Evolutionary conservation across 2,113 vertebrate genomes (phyloP), one percentile per base, ranked within the genome.

Genomic region (Leiothrix lutea): DNA sequence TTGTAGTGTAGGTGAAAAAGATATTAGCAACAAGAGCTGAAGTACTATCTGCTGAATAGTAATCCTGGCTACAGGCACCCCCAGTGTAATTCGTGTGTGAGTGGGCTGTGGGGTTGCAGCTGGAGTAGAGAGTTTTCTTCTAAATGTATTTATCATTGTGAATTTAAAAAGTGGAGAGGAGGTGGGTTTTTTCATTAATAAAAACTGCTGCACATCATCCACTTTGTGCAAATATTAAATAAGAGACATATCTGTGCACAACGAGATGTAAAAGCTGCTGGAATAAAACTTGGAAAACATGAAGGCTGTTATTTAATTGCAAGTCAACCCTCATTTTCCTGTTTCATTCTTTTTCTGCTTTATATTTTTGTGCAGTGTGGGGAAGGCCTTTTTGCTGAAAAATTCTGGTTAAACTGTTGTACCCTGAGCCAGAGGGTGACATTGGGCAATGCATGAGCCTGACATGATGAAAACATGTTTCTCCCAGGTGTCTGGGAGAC

Each of bases 111-210:
- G 42, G 47, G 44, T 62, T 85, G 35, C 74, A 95, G 64, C 56
- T 95, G 74, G 71, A 93, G 33, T 75, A 81, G 31, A 78, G 12
- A 72, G 26, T 89, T 85, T 65, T 84, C 78, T 87, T 84, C 80
- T 84, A 22, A 71, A 70, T 73, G 18, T 45, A 54, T 61, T 72
- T 85, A 54, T 72, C 47, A 54, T 44, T 48, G 25, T 67, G 62
- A 93, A 54, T 80, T 2, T 26, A 69, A 82, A 72, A 85, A 38
- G 1, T 40, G 14, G 9, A 89, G 23, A 21, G 28, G 20, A 77
- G 26, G 25, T 57, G 4, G 3, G 5, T 24, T 56, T 26, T 56
- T 84, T 82, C 48, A 61, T 75, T 81, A 53, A 73, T 51, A 24
- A 70, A 67, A 94, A 11, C 19, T 48, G 19, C 61, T 89, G 18